Evolutionary conservation across 1,140 invertebrate species (phyloP).

Genomic region (Sinella curviseta): DNA sequence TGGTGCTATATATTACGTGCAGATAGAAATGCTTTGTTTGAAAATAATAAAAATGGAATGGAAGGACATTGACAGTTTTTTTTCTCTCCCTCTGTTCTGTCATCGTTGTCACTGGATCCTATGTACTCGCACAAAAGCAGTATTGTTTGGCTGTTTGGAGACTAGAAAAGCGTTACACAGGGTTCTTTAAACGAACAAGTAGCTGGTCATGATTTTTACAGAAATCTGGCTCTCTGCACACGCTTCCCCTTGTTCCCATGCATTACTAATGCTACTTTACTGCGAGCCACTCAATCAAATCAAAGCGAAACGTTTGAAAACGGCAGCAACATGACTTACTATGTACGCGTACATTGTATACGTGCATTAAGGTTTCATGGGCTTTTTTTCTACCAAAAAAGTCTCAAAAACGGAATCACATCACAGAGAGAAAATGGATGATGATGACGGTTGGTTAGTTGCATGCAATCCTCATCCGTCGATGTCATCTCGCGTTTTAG

Average conservation of each 20-base stretch:
- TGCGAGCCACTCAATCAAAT: too few relatives aligned
- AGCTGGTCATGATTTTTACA: too few relatives aligned
- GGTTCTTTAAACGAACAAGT: background rate
- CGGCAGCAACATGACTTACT: too few relatives aligned
- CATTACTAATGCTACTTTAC: too few relatives aligned
- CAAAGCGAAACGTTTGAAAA: too few relatives aligned
- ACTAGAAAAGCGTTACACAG: background rate
- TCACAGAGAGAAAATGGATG: background rate
- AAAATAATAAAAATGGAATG: background rate
- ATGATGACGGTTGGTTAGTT: background rate
- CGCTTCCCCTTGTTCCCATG: too few relatives aligned
- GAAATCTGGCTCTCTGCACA: too few relatives aligned
- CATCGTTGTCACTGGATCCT: background rate
- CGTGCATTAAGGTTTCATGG: conserved; percentile 5
- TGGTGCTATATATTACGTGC: too few relatives aligned
- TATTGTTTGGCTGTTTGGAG: background rate
- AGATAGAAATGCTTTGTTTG: background rate
- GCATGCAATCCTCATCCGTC: conserved; percentile 11
- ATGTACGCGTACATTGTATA: too few relatives aligned
- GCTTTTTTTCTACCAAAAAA: background rate
- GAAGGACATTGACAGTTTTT: conserved; percentile 11
- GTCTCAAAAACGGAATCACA: background rate
- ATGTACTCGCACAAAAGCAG: background rate
- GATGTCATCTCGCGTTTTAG: background rate
- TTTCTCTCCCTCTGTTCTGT: background rate